Evolutionary conservation across 2,888 invertebrate genomes (phyloP).

Genomic region (Polietes domitor): DNA sequence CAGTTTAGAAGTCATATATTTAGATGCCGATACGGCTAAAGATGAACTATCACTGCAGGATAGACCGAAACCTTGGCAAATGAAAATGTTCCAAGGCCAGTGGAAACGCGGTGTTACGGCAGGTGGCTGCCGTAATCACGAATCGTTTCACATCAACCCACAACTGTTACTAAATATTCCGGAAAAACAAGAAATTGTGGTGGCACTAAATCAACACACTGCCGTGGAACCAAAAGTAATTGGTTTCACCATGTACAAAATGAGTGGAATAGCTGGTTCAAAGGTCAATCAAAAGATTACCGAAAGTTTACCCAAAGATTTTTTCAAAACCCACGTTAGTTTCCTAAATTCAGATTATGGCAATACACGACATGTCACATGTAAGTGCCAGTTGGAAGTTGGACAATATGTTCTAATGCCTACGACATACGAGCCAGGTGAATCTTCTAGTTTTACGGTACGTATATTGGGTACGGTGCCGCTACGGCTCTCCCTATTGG

Average conservation of each 20-base stretch:
- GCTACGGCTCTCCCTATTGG: slow-evolving; percentile 88
- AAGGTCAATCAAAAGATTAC: slow-evolving; percentile 83
- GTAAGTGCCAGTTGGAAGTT: slow-evolving; percentile 89
- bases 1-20: slow-evolving; percentile 91
- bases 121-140: slow-evolving; percentile 94
- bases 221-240: slow-evolving; percentile 96
- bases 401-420: slow-evolving; percentile 93
- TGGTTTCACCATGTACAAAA: slow-evolving; percentile 91
- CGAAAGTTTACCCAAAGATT: slow-evolving; percentile 89
- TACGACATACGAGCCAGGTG: slow-evolving; percentile 94
- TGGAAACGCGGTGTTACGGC: slow-evolving; percentile 94
- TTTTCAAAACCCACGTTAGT: slow-evolving; percentile 93
- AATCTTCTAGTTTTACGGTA: slow-evolving; percentile 93
- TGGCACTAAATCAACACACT: slow-evolving; percentile 93
- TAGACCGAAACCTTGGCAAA: slow-evolving; percentile 91
- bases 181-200: slow-evolving; percentile 91
- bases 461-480: slow-evolving; percentile 89
- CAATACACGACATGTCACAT: slow-evolving; percentile 93
- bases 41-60: slow-evolving; percentile 90
- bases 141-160: slow-evolving; percentile 96
- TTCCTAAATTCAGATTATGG: slow-evolving; percentile 94
- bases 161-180: slow-evolving; percentile 90
- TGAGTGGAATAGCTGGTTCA: slow-evolving; percentile 70
- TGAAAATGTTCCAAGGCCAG: slow-evolving; percentile 91
- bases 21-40: slow-evolving; percentile 92